These are phyloP conservation scores for Uromys caudimaculatus DNA, from an alignment of 2,797 vertebrate species.

Conservation along the genomic window DNA sequence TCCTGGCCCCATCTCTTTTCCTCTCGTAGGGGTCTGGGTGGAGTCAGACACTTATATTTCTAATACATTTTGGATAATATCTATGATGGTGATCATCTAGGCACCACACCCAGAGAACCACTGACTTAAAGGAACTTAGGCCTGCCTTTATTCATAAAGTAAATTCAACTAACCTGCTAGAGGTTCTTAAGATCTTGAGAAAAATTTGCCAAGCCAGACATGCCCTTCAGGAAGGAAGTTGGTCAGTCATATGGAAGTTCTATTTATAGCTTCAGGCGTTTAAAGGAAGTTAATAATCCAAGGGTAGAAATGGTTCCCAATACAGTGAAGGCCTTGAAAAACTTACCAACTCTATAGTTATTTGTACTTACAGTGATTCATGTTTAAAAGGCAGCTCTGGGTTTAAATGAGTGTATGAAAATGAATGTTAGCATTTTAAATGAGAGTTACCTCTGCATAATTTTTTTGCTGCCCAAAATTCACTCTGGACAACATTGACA, in stretches of 20 bases:
- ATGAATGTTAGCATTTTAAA: slow-evolving; percentile 29
- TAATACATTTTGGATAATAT: background rate
- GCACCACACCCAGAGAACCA: background rate
- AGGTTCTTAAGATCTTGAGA: slow-evolving; percentile 6
- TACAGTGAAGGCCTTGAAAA: background rate
- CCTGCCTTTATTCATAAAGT: background rate
- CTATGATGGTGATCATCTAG: background rate
- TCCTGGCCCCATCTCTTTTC: background rate
- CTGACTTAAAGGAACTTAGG: background rate
- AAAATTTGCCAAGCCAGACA: slow-evolving; percentile 19
- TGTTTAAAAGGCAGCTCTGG: background rate
- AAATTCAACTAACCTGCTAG: background rate
- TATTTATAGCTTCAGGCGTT: slow-evolving; percentile 33
- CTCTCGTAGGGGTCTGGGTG: background rate
- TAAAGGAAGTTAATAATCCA: slow-evolving; percentile 26
- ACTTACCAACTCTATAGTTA: background rate
- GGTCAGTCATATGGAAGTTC: slow-evolving; percentile 26
- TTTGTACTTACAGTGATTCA: background rate
- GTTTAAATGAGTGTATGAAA: slow-evolving; percentile 4
- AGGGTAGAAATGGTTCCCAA: background rate
- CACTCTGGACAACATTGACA: background rate
- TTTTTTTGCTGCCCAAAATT: slow-evolving; percentile 1
- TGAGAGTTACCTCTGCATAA: background rate
- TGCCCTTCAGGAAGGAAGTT: background rate
- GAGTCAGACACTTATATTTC: background rate